Evolutionary conservation across 2,113 vertebrate species (phyloP), one percentile per base, ranked within the genome.

Genomic region (Corydoras sp.): DNA sequence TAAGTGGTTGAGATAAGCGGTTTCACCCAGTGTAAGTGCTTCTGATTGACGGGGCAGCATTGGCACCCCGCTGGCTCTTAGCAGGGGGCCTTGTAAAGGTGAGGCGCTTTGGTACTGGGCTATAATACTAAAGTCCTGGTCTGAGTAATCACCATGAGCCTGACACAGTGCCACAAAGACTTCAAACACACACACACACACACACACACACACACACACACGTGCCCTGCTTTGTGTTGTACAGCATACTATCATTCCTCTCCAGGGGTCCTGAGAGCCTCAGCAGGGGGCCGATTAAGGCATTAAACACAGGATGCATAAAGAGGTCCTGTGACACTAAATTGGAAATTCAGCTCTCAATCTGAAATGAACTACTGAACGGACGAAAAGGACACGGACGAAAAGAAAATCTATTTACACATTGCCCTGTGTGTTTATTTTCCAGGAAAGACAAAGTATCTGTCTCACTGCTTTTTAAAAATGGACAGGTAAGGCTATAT

Each of bases 121-220:
- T 81, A 87, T 84, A 89, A 87, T 86, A 76, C 75, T 43, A 82
- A 85, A 85, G 83, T 79, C 87, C 87, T 51, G 81, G 84, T 71
- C 84, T 83, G 84, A 69, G 83, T 87, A 88, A 89, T 89, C 86
- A 84, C 84, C 86, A 87, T 87, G 85, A 86, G 87, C 83, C 86
- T 84, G 80, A 83, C 83, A 82, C 83, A 71, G 77, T 83, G 82
- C 81, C 63, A 66, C 74, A 67, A 71, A 76, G 58, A 10, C 30
- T 48, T 64, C 53, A 43, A 66, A 69, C 65, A 60, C 58, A 59
- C 56, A 31, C 29, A 43, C 35, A 32, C 29, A 10, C 62, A 13
- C 9, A 50, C 51, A 68, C 54, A 68, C 9, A 59, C 65, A 11
- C 18, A 24, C 18, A 24, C 31, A 60, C n/a, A n/a, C 7, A 58